Conservation (phyloP, 2,113 vertebrate genomes). For the Protobothrops mucrosquamatus region DNA sequence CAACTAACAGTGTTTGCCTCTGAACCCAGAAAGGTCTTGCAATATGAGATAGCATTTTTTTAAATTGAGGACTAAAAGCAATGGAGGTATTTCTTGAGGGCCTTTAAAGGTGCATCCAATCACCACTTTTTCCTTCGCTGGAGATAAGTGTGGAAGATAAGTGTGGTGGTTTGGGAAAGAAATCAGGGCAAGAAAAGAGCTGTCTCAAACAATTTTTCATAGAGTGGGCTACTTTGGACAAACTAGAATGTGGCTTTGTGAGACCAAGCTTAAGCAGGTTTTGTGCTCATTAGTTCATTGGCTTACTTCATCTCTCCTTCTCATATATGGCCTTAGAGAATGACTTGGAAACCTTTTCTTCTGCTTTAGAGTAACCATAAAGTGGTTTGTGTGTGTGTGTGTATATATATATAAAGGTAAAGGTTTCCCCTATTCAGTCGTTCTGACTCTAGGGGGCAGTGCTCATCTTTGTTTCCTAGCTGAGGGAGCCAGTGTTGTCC, state of each 20-base stretch:
- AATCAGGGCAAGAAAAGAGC: not conserved
- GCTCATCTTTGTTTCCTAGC: not conserved
- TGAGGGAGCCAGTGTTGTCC: not conserved
- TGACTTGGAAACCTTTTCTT: not conserved
- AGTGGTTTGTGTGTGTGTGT: not conserved
- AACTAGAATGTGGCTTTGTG: not conserved
- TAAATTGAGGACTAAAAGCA: not conserved
- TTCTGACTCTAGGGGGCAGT: not conserved
- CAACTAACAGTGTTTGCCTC: conserved; percentile 38
- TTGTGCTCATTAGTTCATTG: not conserved
- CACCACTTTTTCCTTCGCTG: not conserved
- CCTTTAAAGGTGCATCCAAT: conserved; percentile 28
- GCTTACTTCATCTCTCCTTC: not conserved
- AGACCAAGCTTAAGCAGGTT: not conserved
- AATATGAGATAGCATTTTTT: conserved; percentile 2
- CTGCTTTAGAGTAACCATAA: not conserved
- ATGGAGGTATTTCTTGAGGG: conserved; percentile 9
- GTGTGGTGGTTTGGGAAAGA: not conserved
- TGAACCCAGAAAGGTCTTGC: conserved; percentile 7
- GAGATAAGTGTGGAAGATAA: not conserved
- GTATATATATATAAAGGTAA: no score
- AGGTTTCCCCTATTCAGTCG: no score
- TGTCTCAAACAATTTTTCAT: not conserved
- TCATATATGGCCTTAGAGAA: not conserved
- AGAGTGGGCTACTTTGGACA: not conserved